Conservation (phyloP, 2,888 invertebrate genomes). For the Clanis bilineata region DNA sequence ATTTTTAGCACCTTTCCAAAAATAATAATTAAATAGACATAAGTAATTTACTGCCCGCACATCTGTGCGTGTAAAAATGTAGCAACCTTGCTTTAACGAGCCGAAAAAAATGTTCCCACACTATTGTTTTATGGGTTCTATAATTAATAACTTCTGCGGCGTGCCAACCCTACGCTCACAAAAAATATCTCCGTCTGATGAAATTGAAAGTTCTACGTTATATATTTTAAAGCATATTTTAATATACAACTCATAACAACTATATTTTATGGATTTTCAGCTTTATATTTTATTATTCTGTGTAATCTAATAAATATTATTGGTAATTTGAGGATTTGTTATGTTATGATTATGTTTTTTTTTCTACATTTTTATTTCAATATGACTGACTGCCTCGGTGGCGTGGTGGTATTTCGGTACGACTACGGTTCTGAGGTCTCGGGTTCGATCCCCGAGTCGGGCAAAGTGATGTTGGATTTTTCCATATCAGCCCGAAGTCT, state of each 20-base stretch:
- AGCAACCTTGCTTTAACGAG: conserved; percentile 17
- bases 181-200: not conserved
- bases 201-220: not conserved
- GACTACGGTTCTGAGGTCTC: no score
- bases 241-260: not conserved
- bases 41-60: not conserved
- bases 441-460: no score
- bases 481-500: no score
- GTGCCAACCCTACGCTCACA: conserved; percentile 13
- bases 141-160: conserved; percentile 12
- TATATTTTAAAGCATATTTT: not conserved
- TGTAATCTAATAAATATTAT: no score
- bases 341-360: no score
- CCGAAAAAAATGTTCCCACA: conserved; percentile 21
- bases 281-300: not conserved
- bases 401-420: no score
- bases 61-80: conserved; percentile 13
- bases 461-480: no score
- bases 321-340: no score
- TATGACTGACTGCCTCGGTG: no score
- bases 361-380: no score
- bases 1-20: not conserved
- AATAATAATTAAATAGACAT: not conserved
- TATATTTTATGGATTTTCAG: not conserved
- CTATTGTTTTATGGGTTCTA: conserved; percentile 18